Evolutionary conservation across 2,888 invertebrate genomes (phyloP), one percentile per base, ranked within the genome.

Genomic region (Caprella mutica): DNA sequence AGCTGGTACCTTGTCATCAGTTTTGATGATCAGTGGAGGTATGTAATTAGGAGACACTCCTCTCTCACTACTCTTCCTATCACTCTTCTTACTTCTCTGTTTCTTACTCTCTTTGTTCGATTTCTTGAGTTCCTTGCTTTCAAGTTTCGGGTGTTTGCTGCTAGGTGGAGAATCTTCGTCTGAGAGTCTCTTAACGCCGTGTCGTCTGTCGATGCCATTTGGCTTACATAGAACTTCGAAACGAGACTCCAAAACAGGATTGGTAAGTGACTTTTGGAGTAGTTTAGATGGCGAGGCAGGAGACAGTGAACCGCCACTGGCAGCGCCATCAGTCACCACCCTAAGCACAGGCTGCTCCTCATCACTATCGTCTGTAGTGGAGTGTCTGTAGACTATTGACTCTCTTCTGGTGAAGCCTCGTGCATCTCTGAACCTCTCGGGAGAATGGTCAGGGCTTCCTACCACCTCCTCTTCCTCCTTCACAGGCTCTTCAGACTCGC

Each of bases 21-120:
- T 38, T 19, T 56, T 55, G 21, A 64, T 60, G 4, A 58, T 44
- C 4, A 64, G 50, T 17, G 64, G 60, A 39, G 60, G 64, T 9
- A 64, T 60, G 23, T 24, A 48, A 14, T 58, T 27, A 26, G 60
- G 54, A 30, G n/a, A n/a, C n/a, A n/a, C n/a, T n/a, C n/a, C n/a
- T n/a, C n/a, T n/a, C n/a, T n/a, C n/a, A n/a, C n/a, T n/a, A n/a
- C n/a, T n/a, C n/a, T n/a, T n/a, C n/a, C n/a, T n/a, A n/a, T n/a
- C n/a, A n/a, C 57, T 54, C 19, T 63, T 59, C 19, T 59, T 59
- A 26, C 33, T 52, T 33, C 52, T 57, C 38, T 59, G 52, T 24
- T 64, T 64, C 23, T 60, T 58, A 48, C 58, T 64, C 21, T 60
- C 35, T 26, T 60, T 64, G 39, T 58, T 60, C 12, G 60, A 58